Evolutionary conservation across 1,140 invertebrate genomes (phyloP), one percentile per base, ranked within the genome.

Genomic region (Drosophila orosa): DNA sequence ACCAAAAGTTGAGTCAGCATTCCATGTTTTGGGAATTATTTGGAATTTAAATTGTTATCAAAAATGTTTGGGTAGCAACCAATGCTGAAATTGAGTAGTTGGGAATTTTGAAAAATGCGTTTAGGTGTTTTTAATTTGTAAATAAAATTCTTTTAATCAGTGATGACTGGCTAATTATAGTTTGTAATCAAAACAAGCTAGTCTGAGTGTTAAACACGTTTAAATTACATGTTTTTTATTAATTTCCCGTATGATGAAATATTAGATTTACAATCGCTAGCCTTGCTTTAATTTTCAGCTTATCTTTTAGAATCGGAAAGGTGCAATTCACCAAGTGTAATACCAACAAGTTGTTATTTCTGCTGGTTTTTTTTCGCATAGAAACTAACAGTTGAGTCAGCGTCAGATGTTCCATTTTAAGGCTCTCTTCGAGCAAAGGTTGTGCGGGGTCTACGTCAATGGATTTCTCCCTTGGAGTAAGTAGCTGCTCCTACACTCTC

Each of bases 311-410:
- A 48, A 71, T 39, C 19, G 1, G 6, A 3, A 56, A 50, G 17
- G 33, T 48, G 33, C 5, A 22, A 48, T 22, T 15, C 45, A 13
- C 9, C 10, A 35, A 33, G 27, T 45, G 24, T 42, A 45, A 19
- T 29, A 13, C 8, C 39, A 35, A 22, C 35, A 57, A 33, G 0
- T 31, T 12, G 5, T 25, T 31, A 13, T 59, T 63, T 25, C 27
- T 44, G 5, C 12, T 19, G 17, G n/a, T 22, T 25, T 37, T 19
- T 57, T 54, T 52, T 69, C 50, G 33, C 67, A 39, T 47, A 15
- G 65, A 48, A 69, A 68, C 63, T 17, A 22, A 57, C 9, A 27
- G 27, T 58, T 71, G 65, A 71, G 25, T 71, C 65, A 71, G 40
- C 29, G 3, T 22, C 42, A 55, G 63, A 56, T 69, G 65, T 35